These are phyloP conservation scores for Lacanobia oleracea DNA, from an alignment of 2,888 invertebrate species.

Conservation along the genomic window DNA sequence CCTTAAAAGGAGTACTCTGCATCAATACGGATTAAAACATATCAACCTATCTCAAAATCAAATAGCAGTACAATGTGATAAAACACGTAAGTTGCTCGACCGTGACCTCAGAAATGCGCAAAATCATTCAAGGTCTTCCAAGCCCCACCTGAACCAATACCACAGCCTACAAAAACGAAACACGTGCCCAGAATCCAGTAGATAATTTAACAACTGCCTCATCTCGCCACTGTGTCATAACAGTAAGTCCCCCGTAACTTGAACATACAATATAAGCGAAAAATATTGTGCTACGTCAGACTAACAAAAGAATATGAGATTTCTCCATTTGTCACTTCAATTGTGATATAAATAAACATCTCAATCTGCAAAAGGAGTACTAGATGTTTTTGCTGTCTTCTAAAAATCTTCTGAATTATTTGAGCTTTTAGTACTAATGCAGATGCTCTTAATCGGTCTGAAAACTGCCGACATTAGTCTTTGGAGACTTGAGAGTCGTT, in stretches of 20 bases:
- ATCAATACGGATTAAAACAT: not conserved
- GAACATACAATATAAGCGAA: conserved; percentile 50
- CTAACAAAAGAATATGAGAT: conserved; percentile 58
- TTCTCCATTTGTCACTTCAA: conserved; percentile 51
- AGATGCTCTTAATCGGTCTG: not conserved
- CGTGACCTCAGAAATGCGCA: not conserved
- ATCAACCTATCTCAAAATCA: not conserved
- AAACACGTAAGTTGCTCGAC: not conserved
- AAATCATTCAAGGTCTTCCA: conserved; percentile 8
- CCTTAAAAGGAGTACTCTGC: not conserved
- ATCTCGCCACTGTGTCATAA: conserved; percentile 27
- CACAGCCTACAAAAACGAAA: conserved; percentile 22
- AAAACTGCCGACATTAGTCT: conserved; percentile 2
- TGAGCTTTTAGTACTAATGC: conserved; percentile 15
- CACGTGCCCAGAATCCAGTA: conserved; percentile 33
- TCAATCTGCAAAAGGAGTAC: conserved; percentile 20
- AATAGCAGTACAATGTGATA: not conserved
- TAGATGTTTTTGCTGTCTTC: conserved; percentile 16
- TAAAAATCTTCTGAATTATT: conserved; percentile 38
- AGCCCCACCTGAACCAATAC: conserved; percentile 15
- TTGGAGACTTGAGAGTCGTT: not conserved
- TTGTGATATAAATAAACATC: conserved; percentile 43
- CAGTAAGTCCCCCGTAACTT: conserved; percentile 41
- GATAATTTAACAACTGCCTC: conserved; percentile 34
- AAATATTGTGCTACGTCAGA: conserved; percentile 36